These are phyloP conservation scores for Cryptoblepharus egeriae DNA, from an alignment of 2,797 vertebrate species.

Conservation along the genomic window DNA sequence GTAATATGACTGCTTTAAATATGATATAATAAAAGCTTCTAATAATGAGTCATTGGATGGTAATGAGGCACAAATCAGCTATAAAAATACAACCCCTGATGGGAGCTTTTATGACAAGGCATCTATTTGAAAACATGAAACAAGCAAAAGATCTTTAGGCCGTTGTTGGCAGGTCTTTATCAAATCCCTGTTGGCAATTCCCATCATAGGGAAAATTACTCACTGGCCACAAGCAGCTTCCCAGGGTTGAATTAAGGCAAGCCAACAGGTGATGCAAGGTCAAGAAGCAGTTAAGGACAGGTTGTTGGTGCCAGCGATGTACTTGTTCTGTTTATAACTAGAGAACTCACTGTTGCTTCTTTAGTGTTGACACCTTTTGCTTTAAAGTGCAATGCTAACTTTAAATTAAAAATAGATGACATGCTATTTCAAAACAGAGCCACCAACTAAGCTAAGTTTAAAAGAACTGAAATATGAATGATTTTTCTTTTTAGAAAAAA, in stretches of 20 bases:
- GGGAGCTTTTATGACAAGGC: not conserved
- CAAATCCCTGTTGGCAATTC: slow-evolving; percentile 43
- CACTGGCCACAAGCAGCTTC: slow-evolving; percentile 24
- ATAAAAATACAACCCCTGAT: not conserved
- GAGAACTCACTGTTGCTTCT: slow-evolving; percentile 56
- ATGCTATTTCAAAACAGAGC: slow-evolving; percentile 11
- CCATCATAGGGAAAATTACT: slow-evolving; percentile 22
- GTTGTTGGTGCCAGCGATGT: slow-evolving; percentile 27
- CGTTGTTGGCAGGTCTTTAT: slow-evolving; percentile 8
- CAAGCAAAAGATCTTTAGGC: not conserved
- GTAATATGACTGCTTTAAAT: not conserved
- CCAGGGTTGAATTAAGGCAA: slow-evolving; percentile 5
- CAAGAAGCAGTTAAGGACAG: slow-evolving; percentile 7
- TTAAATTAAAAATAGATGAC: slow-evolving; percentile 23
- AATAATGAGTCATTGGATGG: not conserved
- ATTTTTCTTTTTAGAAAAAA: not conserved
- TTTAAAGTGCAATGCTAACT: slow-evolving; percentile 25
- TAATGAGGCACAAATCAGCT: not conserved
- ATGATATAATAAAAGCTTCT: not conserved
- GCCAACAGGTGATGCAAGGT: slow-evolving; percentile 29
- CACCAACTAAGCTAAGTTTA: slow-evolving; percentile 14
- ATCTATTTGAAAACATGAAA: slow-evolving; percentile 9
- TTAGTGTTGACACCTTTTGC: slow-evolving; percentile 48
- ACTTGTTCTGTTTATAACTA: slow-evolving; percentile 60
- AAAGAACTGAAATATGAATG: slow-evolving; percentile 26